These are phyloP conservation scores for Aricia artaxerxes DNA, from an alignment of 2,888 invertebrate genomes.

Conservation along the genomic window DNA sequence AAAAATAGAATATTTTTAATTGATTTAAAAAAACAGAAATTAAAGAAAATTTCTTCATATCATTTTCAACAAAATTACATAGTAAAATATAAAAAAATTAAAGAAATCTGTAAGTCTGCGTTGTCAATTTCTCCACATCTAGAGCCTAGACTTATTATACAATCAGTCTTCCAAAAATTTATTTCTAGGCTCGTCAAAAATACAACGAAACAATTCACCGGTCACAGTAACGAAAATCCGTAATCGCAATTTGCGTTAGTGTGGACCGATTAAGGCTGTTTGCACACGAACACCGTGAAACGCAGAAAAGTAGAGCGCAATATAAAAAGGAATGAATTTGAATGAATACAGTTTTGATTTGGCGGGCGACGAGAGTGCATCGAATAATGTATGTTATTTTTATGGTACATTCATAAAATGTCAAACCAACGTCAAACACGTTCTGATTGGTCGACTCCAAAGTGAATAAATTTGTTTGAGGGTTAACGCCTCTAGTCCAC, in stretches of 20 bases:
- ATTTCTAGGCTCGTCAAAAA: slow-evolving; percentile 30
- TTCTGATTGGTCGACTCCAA: no score
- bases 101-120: neutral
- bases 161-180: slow-evolving; percentile 39
- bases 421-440: no score
- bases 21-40: no score
- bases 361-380: no score
- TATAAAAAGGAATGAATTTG: no score
- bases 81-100: slow-evolving; percentile 17
- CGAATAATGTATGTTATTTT: no score
- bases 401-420: no score
- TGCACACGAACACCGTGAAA: neutral
- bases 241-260: neutral
- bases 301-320: neutral
- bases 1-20: neutral
- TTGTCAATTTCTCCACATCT: slow-evolving; percentile 31
- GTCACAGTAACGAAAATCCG: neutral
- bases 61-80: no score
- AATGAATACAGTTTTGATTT: no score
- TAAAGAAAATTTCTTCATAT: no score
- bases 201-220: slow-evolving; percentile 17
- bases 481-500: no score
- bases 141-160: slow-evolving; percentile 35
- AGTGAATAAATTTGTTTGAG: no score
- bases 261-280: neutral